Evolutionary conservation across 2,888 invertebrate genomes (phyloP), one percentile per base, ranked within the genome.

Genomic region (Agonopterix subpropinquella): DNA sequence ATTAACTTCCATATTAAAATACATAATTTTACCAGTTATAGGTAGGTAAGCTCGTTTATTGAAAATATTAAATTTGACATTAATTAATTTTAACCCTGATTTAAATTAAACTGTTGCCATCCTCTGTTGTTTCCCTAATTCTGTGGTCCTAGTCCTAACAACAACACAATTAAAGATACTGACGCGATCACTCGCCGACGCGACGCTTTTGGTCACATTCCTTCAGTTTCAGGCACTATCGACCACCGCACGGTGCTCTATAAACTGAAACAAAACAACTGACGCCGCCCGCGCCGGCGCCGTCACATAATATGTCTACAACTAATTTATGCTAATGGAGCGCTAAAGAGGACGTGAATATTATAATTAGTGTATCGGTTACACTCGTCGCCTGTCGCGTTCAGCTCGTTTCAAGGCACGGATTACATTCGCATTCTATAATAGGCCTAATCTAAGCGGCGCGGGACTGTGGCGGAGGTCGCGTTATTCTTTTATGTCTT

Each of bases 261-360:
- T 71, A 65, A 58, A 60, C 70, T 61, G 56, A 64, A 70, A 72
- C 64, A 62, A 67, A 64, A 68, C 56, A 51, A 51, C 47, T 55
- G 62, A 54, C 58, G 51, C 48, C 50, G 47, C 53, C 62, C 58
- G 53, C 56, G n/a, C 52, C 59, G 55, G 55, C 60, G 59, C 60
- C 64, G 39, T 11, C 11, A 11, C 11, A 10, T 68, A 70, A 81
- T 83, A 81, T 77, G 81, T 81, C 80, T 69, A 64, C 65, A 54
- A 69, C 70, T 79, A 73, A 77, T 83, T 82, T 79, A 81, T 73
- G 77, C 77, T 82, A 82, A 82, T 81, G 83, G 80, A 77, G 65
- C 65, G 77, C 75, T 76, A 74, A 80, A 71, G 71, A 43, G 45
- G 42, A 45, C 47, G 64, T 71, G 67, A 67, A 74, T 72, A 72